Evolutionary conservation across 2,888 invertebrate species (phyloP), one percentile per base, ranked within the genome.

Genomic region (Agelastica alni): DNA sequence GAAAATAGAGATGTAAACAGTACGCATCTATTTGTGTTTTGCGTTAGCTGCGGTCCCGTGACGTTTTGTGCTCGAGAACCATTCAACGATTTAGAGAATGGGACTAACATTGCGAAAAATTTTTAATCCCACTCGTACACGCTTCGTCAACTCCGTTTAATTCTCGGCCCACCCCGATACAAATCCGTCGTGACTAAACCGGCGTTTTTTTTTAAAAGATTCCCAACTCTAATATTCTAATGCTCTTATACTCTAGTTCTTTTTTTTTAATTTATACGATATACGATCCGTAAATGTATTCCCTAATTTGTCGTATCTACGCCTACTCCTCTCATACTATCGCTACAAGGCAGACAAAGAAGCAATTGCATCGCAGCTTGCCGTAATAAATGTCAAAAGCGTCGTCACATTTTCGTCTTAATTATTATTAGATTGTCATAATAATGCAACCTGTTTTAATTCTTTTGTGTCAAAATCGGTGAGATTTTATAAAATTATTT

Each of bases 1-100:
- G n/a, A n/a, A 53, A 53, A 53, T 36, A 34, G 37, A 46, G 46
- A 46, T 17, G 46, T 51, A 51, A 51, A 56, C 56, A 56, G 44
- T 36, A n/a, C n/a, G 42, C 37, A 32, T 43, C 43, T 69, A 63
- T 69, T 69, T 68, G 67, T 68, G 46, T 61, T 66, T 63, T 68
- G 67, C 63, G 69, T 69, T 69, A 68, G 68, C 63, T 60, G 65
- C 67, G 67, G 66, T 67, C 66, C 61, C 63, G 52, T 62, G 60
- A 56, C 64, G 60, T 58, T 59, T 61, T 49, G 48, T 57, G 46
- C 31, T 61, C 56, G 60, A 67, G 62, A 60, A 59, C 60, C 51
- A 59, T 60, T 60, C 56, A 60, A 53, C 61, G 59, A 58, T 52
- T 53, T 46, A 60, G n/a, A 67, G 66, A 68, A 67, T 66, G 57